Evolutionary conservation across 2,113 vertebrate genomes (phyloP).

Genomic region (Daubentonia madagascariensis): DNA sequence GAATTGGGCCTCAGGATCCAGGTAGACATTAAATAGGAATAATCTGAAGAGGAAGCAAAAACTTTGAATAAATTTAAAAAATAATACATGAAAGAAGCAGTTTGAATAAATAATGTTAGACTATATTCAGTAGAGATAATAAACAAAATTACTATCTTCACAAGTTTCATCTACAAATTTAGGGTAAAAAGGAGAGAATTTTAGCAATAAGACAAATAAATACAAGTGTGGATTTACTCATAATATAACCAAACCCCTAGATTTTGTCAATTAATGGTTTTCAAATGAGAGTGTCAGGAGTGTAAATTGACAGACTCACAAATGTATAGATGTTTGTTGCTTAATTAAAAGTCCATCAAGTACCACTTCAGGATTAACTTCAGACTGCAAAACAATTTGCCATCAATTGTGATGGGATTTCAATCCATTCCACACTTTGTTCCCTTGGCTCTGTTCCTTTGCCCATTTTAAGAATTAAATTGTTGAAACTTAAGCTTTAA

Average conservation of each 20-base stretch:
- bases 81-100: not conserved
- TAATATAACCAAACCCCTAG: not conserved
- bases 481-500: not conserved
- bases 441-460: not conserved
- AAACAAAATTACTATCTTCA: constrained; percentile 9
- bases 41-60: not conserved
- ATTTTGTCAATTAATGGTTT: constrained; percentile 61
- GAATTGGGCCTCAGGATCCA: not conserved
- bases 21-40: not conserved
- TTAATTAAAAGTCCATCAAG: constrained; percentile 78
- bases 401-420: constrained; percentile 28
- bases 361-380: constrained; percentile 69
- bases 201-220: not conserved
- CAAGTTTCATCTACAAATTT: not conserved
- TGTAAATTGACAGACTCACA: constrained; percentile 67
- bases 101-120: not conserved
- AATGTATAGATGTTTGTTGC: constrained; percentile 62
- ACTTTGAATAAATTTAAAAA: not conserved
- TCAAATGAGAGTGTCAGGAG: constrained; percentile 53
- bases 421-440: not conserved
- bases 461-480: not conserved
- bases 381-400: constrained; percentile 54
- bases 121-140: not conserved
- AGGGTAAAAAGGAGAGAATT: constrained; percentile 30
- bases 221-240: not conserved